A percentile compares a stretch with the other conserved stretches of the same genome.
phyloP scores from a whole-genome alignment of 2,888 invertebrate species.

The Limnephilus marmoratus region DNA sequence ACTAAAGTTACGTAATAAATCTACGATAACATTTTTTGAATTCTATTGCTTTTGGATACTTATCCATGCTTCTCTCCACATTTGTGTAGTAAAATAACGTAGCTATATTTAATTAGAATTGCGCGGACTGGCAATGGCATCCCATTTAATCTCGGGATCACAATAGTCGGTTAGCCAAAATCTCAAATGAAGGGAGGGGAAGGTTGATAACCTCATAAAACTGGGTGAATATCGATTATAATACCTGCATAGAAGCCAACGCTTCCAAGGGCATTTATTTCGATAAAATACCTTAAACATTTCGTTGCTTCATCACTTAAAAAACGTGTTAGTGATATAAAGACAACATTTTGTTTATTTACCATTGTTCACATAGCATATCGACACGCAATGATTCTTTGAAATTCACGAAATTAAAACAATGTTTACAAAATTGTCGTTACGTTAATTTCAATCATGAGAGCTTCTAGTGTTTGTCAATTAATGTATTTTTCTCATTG shows the following conservation, averaged over 20 bases:
- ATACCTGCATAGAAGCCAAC: background rate
- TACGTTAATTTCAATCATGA: background rate
- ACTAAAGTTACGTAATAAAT: background rate
- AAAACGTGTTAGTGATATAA: background rate
- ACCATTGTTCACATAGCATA: background rate
- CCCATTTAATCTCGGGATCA: background rate
- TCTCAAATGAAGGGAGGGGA: background rate
- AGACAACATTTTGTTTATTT: background rate
- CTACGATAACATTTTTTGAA: background rate
- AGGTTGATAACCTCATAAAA: background rate
- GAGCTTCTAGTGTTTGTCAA: background rate
- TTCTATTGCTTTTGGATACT: background rate
- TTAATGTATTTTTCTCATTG: background rate
- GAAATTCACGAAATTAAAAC: background rate
- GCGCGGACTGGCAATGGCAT: background rate
- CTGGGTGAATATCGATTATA: background rate
- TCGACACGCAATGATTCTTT: background rate
- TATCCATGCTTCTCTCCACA: background rate
- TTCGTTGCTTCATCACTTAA: background rate
- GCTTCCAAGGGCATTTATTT: background rate
- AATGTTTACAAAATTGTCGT: background rate
- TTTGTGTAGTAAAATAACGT: background rate
- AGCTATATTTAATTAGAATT: background rate
- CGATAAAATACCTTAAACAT: background rate
- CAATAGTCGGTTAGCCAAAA: background rate